These are phyloP conservation scores for Platycheirus albimanus DNA, from an alignment of 2,888 invertebrate species.

Conservation along the genomic window DNA sequence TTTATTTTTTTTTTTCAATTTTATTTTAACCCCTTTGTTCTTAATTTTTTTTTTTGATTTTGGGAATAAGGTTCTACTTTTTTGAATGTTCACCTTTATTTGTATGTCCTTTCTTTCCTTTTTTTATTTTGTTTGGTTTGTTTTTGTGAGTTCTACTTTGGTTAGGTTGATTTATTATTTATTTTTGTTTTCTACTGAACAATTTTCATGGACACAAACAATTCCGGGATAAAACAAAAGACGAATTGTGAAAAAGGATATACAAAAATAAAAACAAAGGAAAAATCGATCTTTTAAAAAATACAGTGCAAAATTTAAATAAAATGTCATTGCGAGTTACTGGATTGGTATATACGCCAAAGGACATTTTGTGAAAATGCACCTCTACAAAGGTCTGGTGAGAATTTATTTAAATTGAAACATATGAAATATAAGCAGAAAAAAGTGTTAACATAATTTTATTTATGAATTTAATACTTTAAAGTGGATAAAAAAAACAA, in stretches of 20 bases:
- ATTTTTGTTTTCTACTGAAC: constrained; percentile 18
- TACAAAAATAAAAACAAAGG: constrained; percentile 6
- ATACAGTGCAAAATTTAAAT: constrained; percentile 4
- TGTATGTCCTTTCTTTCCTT: constrained; percentile 17
- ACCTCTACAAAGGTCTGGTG: constrained; percentile 62
- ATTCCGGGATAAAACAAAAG: constrained; percentile 20
- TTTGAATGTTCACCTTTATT: not conserved
- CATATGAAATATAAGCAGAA: too few relatives aligned
- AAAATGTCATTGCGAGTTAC: constrained; percentile 42
- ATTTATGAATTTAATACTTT: too few relatives aligned
- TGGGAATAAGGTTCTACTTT: not conserved
- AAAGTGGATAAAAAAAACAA: too few relatives aligned
- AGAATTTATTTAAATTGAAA: constrained; percentile 54
- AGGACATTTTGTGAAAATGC: constrained; percentile 70
- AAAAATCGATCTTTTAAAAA: constrained; percentile 19
- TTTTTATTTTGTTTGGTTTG: not conserved
- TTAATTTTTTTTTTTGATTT: not conserved
- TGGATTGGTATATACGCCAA: constrained; percentile 51
- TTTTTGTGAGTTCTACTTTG: constrained; percentile 58
- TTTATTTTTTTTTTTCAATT: not conserved
- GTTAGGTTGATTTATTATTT: constrained; percentile 61
- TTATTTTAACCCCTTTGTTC: constrained; percentile 7
- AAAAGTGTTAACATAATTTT: too few relatives aligned
- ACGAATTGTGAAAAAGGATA: constrained; percentile 46
- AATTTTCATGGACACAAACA: constrained; percentile 37